Base-by-base conservation (phyloP, 2,888 invertebrate species). In the Yponomeuta sedellus region DNA sequence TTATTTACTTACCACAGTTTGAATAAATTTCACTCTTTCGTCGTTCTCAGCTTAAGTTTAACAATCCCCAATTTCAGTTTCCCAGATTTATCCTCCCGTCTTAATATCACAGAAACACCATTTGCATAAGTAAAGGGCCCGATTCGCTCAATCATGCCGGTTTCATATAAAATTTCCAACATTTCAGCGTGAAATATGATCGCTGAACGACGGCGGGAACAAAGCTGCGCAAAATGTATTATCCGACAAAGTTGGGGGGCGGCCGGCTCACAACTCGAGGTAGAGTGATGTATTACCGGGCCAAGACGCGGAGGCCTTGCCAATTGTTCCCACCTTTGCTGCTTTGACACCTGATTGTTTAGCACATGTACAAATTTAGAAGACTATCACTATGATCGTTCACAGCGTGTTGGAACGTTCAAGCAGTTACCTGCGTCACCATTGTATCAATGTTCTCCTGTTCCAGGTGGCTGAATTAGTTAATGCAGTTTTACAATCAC, bases 131-230 rank as follows among this genome's bases (percentile, higher is more conserved):
- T 52, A 52, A 52, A 52, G 44, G 44, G 44, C 12, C 44, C 16
- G 16, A 16, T 52, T 52, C 44, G 44, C 44, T 52, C 44, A 52
- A 52, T 52, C 44, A 52, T 16, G 44, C 44, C 16, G 16, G 12
- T 52, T 52, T 52, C 44, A 52, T 52, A 52, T 52, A 52, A 52
- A 52, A 52, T 52, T 52, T 52, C 44, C 44, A 52, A 52, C 44
- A 52, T 12, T 52, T 12, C 16, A 52, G 44, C 44, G 44, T 52
- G 44, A 52, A 52, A 52, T 52, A 52, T 52, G 44, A 52, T 16
- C 44, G 16, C 44, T 8, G 44, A 52, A 16, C 44, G 44, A 44
- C 44, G 44, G 16, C 44, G 44, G 16, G 44, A 52, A 52, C 44
- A 52, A 52, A 52, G 44, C 44, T 6, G 44, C 44, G 44, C 16